A percentile compares a stretch with the other conserved stretches of the same genome.
Evolutionary conservation across 2,113 vertebrate species (phyloP).

Genomic region (Burhinus bistriatus): DNA sequence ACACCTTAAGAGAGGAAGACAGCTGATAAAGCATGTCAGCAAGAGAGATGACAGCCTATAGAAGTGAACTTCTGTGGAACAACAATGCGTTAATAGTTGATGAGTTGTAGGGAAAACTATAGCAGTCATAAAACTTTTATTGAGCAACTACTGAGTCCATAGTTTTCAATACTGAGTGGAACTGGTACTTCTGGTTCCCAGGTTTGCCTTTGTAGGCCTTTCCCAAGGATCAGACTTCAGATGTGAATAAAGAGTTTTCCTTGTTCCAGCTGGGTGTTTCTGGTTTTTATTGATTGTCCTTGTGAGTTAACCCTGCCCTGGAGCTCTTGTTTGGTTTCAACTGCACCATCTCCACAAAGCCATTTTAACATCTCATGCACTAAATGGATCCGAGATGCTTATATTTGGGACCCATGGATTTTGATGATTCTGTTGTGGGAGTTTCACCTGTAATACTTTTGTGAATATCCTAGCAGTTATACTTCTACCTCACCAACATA

Average conservation of each 20-base stretch:
- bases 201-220: neutral
- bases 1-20: neutral
- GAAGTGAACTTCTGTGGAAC: neutral
- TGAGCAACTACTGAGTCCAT: neutral
- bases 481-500: neutral
- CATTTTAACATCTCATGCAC: neutral
- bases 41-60: neutral
- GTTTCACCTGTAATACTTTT: neutral
- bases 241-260: neutral
- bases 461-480: neutral
- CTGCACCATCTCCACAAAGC: neutral
- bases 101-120: neutral
- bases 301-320: neutral
- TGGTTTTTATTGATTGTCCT: neutral
- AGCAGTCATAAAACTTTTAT: neutral
- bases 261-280: neutral
- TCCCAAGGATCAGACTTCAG: neutral
- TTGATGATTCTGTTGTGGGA: neutral
- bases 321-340: neutral
- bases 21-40: neutral
- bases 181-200: neutral
- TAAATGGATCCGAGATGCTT: neutral
- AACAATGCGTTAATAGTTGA: neutral
- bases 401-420: neutral
- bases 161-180: neutral